Evolutionary conservation across 2,888 invertebrate genomes (phyloP), one percentile per base, ranked within the genome.

Genomic region (Antitype chi): DNA sequence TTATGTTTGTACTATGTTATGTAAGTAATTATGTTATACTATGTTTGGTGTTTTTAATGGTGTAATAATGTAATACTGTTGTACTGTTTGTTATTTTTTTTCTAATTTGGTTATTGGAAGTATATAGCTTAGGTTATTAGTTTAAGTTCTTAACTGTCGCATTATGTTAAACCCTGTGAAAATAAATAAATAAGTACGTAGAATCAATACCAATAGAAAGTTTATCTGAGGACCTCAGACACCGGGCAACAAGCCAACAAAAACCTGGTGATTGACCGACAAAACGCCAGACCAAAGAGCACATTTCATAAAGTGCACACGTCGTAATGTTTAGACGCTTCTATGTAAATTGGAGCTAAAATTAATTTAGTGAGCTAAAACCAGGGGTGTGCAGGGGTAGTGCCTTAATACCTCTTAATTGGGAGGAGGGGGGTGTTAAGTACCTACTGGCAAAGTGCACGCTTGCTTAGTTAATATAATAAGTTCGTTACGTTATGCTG

Each of bases 351-450:
- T 79, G 53, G n/a, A 80, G 67, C 76, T 84, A 52, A 80, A 74
- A 80, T 84, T 74, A 75, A 83, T 82, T 83, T 67, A 73, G 11
- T 67, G 32, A 43, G 67, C 73, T 64, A 74, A 70, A 70, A 79
- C 70, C 63, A 71, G 55, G 78, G 57, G 67, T 66, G 67, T 49
- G 55, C 67, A 47, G 7, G 60, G 57, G 53, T 73, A 59, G 74
- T 70, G 73, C 28, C 63, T 83, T 76, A 71, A 80, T 84, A 69
- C 80, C 68, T 47, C 76, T 74, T 84, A 84, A 83, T 84, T 83
- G 76, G 59, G 66, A n/a, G 47, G 25, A 20, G 69, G 47, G 71
- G 53, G 43, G 67, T 20, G 52, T 68, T 79, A 83, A 83, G 78
- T 57, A 80, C 53, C 28, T 32, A 49, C 70, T 20, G 32, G 78